Conservation (phyloP, 2,888 invertebrate species). For the Eupithecia tripunctaria region DNA sequence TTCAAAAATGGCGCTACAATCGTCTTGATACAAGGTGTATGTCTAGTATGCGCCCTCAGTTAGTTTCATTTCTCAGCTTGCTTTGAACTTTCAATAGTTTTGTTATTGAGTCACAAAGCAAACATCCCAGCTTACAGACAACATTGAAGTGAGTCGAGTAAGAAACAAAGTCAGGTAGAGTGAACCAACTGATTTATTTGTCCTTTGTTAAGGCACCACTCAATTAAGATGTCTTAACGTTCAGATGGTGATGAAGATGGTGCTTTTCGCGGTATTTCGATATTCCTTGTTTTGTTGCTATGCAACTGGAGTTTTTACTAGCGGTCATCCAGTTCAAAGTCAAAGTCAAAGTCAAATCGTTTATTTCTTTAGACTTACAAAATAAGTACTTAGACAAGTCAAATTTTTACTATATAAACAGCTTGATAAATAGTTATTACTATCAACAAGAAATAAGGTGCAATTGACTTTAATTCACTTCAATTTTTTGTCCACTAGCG, state of each 20-base stretch:
- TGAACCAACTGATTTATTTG: slow-evolving; percentile 13
- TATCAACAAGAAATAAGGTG: no score
- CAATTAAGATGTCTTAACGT: slow-evolving; percentile 40
- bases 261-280: neutral
- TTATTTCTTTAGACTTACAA: no score
- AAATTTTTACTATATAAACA: no score
- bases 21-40: no score
- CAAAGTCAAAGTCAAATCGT: no score
- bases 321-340: neutral
- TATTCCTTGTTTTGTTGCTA: neutral
- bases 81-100: neutral
- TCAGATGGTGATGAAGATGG: slow-evolving; percentile 31
- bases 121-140: neutral
- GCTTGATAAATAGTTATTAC: no score
- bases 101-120: neutral
- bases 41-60: neutral
- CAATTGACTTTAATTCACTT: no score
- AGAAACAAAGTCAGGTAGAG: neutral
- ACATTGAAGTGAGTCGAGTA: neutral
- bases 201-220: slow-evolving; percentile 28
- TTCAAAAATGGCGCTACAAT: no score
- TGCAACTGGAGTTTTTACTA: neutral
- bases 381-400: no score
- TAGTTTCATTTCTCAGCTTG: neutral
- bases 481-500: no score